These are phyloP conservation scores for Oreochromis aureus DNA, from an alignment of 2,113 vertebrate genomes.

Conservation along the genomic window DNA sequence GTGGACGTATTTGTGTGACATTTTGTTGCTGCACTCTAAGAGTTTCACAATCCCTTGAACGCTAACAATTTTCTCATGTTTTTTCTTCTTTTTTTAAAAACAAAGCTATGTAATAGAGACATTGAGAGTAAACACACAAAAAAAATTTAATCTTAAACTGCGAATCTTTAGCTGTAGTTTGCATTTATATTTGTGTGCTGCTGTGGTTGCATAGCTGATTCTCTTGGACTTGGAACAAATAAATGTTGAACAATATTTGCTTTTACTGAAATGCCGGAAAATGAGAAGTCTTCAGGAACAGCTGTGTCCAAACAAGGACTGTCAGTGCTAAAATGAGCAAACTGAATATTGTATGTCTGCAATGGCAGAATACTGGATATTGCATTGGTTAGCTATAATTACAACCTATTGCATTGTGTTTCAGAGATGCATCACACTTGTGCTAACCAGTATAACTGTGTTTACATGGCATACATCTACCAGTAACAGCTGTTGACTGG, in stretches of 20 bases:
- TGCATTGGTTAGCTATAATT: not conserved
- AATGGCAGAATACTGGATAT: not conserved
- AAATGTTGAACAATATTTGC: not conserved
- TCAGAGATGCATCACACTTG: not conserved
- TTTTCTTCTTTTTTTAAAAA: not conserved
- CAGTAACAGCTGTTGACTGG: not conserved
- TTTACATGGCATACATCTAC: not conserved
- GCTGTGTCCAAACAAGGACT: not conserved
- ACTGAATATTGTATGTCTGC: not conserved
- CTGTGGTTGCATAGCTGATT: not conserved
- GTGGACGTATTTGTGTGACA: not conserved
- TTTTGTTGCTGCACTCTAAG: not conserved
- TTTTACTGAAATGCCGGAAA: not conserved
- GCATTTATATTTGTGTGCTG: not conserved
- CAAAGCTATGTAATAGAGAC: not conserved
- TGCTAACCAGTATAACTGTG: not conserved
- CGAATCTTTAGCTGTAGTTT: not conserved
- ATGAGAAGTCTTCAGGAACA: not conserved
- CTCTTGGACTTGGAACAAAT: not conserved
- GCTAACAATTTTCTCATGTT: not conserved
- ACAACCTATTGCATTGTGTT: not conserved
- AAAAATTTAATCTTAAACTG: not conserved
- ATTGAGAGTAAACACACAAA: not conserved
- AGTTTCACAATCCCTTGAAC: not conserved
- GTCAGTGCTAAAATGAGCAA: not conserved